A percentile compares a stretch with the other conserved stretches of the same genome.
Evolutionary conservation across 2,888 invertebrate species (phyloP).

Genomic region (Chymomyza fuscimana): DNA sequence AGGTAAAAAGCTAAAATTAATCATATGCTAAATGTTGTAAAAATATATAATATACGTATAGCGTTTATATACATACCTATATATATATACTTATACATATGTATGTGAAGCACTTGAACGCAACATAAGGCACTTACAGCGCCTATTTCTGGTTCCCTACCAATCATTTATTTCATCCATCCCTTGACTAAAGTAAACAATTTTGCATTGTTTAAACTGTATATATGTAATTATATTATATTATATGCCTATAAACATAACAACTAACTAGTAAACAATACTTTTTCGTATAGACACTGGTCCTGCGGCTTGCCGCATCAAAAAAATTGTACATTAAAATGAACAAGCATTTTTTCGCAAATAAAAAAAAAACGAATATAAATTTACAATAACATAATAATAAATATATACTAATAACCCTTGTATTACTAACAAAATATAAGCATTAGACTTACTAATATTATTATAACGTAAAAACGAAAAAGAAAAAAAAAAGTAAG

Average conservation of each 20-base stretch:
- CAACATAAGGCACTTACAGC: neutral
- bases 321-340: slow-evolving; percentile 11
- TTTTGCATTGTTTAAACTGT: slow-evolving; percentile 50
- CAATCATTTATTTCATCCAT: neutral
- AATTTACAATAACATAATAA: slow-evolving; percentile 27
- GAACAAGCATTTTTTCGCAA: neutral
- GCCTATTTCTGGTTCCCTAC: neutral
- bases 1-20: slow-evolving; percentile 8
- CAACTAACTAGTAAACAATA: slow-evolving; percentile 25
- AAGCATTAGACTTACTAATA: slow-evolving; percentile 63
- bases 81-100: slow-evolving; percentile 14
- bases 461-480: slow-evolving; percentile 64
- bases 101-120: slow-evolving; percentile 34
- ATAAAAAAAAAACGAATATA: slow-evolving; percentile 16
- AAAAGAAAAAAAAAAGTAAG: slow-evolving; percentile 35
- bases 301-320: slow-evolving; percentile 17
- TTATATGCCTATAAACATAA: slow-evolving; percentile 21
- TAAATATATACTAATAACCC: slow-evolving; percentile 43
- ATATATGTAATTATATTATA: slow-evolving; percentile 60
- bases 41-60: slow-evolving; percentile 14
- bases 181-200: slow-evolving; percentile 31
- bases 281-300: slow-evolving; percentile 29
- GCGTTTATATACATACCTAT: neutral
- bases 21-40: slow-evolving; percentile 65
- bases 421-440: slow-evolving; percentile 54